Evolutionary conservation across 2,113 vertebrate genomes (phyloP).

Genomic region (Stigmatopora argus): DNA sequence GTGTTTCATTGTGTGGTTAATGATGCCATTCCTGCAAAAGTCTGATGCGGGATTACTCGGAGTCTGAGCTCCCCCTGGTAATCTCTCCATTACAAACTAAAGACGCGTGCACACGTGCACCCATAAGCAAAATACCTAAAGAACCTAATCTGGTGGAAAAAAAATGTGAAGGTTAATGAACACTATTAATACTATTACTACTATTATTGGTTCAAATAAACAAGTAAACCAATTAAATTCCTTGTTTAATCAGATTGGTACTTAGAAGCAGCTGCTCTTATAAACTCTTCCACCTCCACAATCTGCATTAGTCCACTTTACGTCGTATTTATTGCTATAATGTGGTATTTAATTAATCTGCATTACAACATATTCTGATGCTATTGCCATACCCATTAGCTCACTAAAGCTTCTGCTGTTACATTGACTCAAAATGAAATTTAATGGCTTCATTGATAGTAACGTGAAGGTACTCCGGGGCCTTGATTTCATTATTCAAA

Average conservation of each 20-base stretch:
- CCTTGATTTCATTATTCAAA: slow-evolving; percentile 7
- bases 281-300: slow-evolving; percentile 17
- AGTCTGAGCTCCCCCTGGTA: slow-evolving; percentile 54
- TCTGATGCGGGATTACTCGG: slow-evolving; percentile 57
- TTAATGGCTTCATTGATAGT: background rate
- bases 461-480: background rate
- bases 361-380: background rate
- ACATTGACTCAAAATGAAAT: background rate
- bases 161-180: slow-evolving; percentile 7
- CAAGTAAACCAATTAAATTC: background rate
- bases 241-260: slow-evolving; percentile 17
- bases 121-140: slow-evolving; percentile 39
- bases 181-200: background rate
- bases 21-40: slow-evolving; percentile 32
- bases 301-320: background rate
- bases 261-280: slow-evolving; percentile 8
- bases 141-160: slow-evolving; percentile 42
- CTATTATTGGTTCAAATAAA: background rate
- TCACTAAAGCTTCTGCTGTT: background rate
- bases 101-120: slow-evolving; percentile 18
- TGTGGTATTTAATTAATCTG: background rate
- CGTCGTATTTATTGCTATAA: background rate
- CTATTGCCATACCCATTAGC: background rate
- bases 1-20: slow-evolving; percentile 5
- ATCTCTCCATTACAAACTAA: slow-evolving; percentile 37